phyloP scores from a whole-genome alignment of 2,888 invertebrate species.

The Cephalotes varians region DNA sequence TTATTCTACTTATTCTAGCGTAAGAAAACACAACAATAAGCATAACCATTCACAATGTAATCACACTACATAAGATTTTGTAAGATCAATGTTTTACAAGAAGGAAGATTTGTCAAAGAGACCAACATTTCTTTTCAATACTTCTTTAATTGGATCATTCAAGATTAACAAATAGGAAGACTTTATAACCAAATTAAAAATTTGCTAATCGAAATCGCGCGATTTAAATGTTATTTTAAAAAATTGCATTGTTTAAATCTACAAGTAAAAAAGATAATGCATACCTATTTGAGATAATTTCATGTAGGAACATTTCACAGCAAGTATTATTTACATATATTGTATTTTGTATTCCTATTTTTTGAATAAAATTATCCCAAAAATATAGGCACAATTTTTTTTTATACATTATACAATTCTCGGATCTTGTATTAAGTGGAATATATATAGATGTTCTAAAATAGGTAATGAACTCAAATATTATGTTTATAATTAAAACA shows the following conservation, averaged over 20 bases:
- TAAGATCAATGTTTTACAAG: background rate
- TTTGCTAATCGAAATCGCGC: background rate
- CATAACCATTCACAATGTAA: background rate
- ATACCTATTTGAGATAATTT: background rate
- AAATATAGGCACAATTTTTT: background rate
- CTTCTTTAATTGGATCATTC: background rate
- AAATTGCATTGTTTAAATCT: background rate
- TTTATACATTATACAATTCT: background rate
- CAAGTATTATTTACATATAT: background rate
- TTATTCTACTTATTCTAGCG: background rate
- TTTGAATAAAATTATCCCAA: background rate
- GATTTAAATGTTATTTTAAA: background rate
- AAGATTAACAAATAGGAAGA: constrained; percentile 1
- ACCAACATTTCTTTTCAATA: background rate
- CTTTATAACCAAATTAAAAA: constrained; percentile 3
- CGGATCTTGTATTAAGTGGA: background rate
- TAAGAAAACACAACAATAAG: constrained; percentile 6
- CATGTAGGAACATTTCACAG: background rate
- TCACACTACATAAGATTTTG: background rate
- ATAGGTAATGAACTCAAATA: constrained; percentile 1
- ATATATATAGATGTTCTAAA: background rate
- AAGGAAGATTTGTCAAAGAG: constrained; percentile 2
- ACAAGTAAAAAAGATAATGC: constrained; percentile 18
- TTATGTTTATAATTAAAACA: background rate
- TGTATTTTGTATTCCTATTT: background rate